phyloP scores from a whole-genome alignment of 2,797 vertebrate genomes.

The Cynopterus sphinx region DNA sequence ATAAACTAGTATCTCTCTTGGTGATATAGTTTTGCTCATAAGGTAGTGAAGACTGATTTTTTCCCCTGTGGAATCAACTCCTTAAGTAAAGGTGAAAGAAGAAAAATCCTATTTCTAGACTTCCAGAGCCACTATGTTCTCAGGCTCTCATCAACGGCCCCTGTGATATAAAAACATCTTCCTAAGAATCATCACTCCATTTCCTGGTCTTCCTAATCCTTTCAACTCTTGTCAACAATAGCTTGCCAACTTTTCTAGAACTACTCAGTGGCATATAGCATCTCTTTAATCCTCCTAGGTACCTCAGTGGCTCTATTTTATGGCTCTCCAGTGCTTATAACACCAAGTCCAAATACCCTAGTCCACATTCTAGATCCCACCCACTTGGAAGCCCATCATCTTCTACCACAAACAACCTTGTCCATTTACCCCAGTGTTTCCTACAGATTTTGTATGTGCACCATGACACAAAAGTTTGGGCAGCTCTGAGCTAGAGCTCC shows the following conservation, averaged over 20 bases:
- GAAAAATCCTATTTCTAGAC: neutral
- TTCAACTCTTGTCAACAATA: neutral
- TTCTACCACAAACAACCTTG: neutral
- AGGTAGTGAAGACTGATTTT: neutral
- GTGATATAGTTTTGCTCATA: neutral
- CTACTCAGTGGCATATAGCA: neutral
- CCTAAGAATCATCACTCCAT: neutral
- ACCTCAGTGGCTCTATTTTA: neutral
- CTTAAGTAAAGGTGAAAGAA: constrained; percentile 26
- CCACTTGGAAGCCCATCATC: neutral
- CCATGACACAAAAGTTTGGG: neutral
- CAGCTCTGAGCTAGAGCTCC: neutral
- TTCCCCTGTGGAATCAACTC: neutral
- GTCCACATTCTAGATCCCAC: neutral
- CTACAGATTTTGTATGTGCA: neutral
- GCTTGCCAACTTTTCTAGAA: neutral
- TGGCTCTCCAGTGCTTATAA: neutral
- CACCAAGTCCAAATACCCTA: neutral
- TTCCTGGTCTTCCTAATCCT: neutral
- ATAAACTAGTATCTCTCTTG: neutral
- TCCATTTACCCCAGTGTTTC: neutral
- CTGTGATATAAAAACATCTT: neutral
- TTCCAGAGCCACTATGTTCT: neutral
- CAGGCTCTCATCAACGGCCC: neutral
- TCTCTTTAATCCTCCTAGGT: neutral